A percentile compares a stretch with the other conserved stretches of the same genome.
Evolutionary conservation across 2,797 vertebrate species (phyloP).

Genomic region (Amniataba percoides): DNA sequence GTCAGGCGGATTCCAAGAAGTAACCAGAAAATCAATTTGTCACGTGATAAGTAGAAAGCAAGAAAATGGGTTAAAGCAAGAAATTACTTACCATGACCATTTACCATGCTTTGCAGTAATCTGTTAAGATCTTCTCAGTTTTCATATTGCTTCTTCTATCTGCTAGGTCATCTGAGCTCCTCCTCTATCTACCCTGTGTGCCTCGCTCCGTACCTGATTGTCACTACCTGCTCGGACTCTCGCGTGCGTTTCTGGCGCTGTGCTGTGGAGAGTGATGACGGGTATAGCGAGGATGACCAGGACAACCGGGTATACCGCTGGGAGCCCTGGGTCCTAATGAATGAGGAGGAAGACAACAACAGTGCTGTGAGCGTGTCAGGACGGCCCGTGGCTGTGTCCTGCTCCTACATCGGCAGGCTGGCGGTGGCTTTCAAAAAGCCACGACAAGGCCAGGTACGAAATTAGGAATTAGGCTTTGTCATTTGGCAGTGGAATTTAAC

Average conservation of each 20-base stretch:
- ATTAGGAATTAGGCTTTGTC: slow-evolving; percentile 18
- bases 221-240: slow-evolving; percentile 96
- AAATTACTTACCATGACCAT: not conserved
- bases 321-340: slow-evolving; percentile 96
- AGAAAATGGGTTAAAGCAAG: not conserved
- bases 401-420: slow-evolving; percentile 96
- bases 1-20: not conserved
- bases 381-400: slow-evolving; percentile 96
- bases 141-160: not conserved
- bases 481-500: not conserved
- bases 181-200: slow-evolving; percentile 99
- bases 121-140: not conserved
- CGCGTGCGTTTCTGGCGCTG: slow-evolving; percentile 97
- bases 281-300: slow-evolving; percentile 74
- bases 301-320: slow-evolving; percentile 88
- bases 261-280: slow-evolving; percentile 83
- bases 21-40: not conserved
- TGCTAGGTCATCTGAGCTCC: slow-evolving; percentile 95
- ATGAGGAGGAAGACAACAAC: slow-evolving; percentile 93
- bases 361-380: slow-evolving; percentile 92
- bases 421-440: slow-evolving; percentile 96
- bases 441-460: slow-evolving; percentile 86
- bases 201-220: slow-evolving; percentile 96
- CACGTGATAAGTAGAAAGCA: not conserved
- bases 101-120: not conserved